Percentiles rank a stretch among this genome's conserved stretches.
phyloP scores from a whole-genome alignment of 2,113 vertebrate species.

The Epinephelus cyanopodus region DNA sequence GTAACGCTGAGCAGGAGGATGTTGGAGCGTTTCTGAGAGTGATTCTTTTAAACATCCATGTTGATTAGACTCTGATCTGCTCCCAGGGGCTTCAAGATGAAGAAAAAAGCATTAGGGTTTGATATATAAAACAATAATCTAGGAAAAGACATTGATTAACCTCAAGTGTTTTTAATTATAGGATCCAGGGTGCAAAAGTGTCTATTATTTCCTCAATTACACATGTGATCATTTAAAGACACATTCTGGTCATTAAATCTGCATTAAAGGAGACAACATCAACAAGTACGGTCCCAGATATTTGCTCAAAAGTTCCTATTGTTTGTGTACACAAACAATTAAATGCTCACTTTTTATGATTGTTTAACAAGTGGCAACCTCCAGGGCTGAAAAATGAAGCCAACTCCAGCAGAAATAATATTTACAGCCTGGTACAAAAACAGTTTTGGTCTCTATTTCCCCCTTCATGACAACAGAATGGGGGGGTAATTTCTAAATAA shows the following conservation, averaged over 20 bases:
- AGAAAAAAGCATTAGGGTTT: conserved; percentile 16
- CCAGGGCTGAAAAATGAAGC: too few relatives aligned
- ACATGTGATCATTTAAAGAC: neutral
- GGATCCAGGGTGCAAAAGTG: neutral
- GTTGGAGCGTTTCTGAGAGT: conserved; percentile 59
- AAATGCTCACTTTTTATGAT: too few relatives aligned
- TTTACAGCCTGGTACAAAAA: too few relatives aligned
- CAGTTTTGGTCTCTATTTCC: too few relatives aligned
- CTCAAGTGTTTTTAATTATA: neutral
- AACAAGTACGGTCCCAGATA: neutral
- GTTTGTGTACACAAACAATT: too few relatives aligned
- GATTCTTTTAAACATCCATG: conserved; percentile 72
- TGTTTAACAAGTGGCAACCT: too few relatives aligned
- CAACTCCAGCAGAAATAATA: too few relatives aligned
- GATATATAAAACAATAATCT: conserved; percentile 41
- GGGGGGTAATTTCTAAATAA: too few relatives aligned
- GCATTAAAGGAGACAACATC: neutral
- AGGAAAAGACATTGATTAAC: conserved; percentile 33
- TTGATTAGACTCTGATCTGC: conserved; percentile 69
- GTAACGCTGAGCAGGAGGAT: conserved; percentile 63
- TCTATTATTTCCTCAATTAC: neutral
- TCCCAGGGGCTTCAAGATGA: conserved; percentile 44
- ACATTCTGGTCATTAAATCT: neutral
- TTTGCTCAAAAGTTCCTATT: too few relatives aligned
- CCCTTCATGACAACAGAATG: too few relatives aligned